These are phyloP conservation scores for Glossophaga mutica DNA, from an alignment of 2,797 vertebrate genomes.

Conservation along the genomic window DNA sequence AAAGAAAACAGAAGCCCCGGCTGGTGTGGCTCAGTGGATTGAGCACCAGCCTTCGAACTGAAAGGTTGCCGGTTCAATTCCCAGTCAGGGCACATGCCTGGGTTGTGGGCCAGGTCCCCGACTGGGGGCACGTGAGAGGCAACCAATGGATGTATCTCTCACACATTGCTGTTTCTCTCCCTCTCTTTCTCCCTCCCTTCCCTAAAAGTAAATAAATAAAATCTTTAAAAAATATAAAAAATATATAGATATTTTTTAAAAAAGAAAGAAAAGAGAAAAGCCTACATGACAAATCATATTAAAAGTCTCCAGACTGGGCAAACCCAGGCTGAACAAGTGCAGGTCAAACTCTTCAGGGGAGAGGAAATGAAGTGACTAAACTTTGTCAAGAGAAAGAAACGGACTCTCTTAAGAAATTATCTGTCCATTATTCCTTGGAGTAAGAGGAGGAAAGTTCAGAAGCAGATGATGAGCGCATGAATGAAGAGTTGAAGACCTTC, in stretches of 20 bases:
- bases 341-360: background rate
- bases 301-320: background rate
- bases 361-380: slow-evolving; percentile 16
- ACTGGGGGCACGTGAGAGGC: too few species aligned
- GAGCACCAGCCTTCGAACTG: too few species aligned
- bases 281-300: background rate
- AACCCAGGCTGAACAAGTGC: background rate
- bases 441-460: background rate
- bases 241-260: too few species aligned
- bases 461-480: background rate
- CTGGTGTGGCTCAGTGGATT: background rate
- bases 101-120: too few species aligned
- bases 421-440: background rate
- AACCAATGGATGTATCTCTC: too few species aligned
- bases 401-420: background rate
- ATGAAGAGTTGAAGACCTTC: background rate
- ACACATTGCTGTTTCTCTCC: too few species aligned
- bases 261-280: background rate
- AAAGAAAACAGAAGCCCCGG: slow-evolving; percentile 26
- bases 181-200: too few species aligned
- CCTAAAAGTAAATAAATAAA: too few species aligned
- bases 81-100: too few species aligned
- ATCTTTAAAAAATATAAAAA: too few species aligned
- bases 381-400: slow-evolving; percentile 21
- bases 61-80: too few species aligned